Base-by-base conservation (phyloP, 64 coral and sea anemone genomes). In the Platygyra sinensis region DNA sequence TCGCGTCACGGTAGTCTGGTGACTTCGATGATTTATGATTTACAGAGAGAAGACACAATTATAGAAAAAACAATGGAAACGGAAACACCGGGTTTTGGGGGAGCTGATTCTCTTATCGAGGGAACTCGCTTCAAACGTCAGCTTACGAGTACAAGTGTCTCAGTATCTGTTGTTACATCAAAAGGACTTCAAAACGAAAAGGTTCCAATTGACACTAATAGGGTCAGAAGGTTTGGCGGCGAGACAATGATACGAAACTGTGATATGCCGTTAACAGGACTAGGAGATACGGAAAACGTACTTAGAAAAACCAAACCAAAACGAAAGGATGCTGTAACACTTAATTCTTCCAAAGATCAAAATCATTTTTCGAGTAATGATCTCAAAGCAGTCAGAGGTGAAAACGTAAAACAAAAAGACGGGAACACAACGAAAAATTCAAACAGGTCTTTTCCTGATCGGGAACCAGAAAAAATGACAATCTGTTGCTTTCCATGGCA, bases 11-110 rank as follows among this genome's bases (percentile, higher is more conserved):
- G 22, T 22, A 69, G 78, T 29, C 12, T 80, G 28, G 78, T 80
- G 60, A 61, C 78, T 61, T 80, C 78, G 15, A 80, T 80, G 78
- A 80, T 80, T 80, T 27, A 80, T 19, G 78, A 80, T 32, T 61
- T 80, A 61, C 78, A 80, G 17, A 60, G 78, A 80, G 78, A 61
- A 80, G 78, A 80, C 29, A 80, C 78, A 57, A 15, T 78, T 27
- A 78, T 61, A 27, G 28, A 60, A 32, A 7, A 80, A 30, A 80
- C 78, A 24, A 4, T 32, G 14, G 15, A 9, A 27, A 32, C 78
- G 33, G 55, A 30, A 18, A 6, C 24, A 61, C 29, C n/a, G 18
- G 55, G 29, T 61, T 5, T 3, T 14, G 78, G 10, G 20, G 13
- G 13, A 12, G 8, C 25, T 10, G 10, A 52, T 60, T 30, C 77